These are phyloP conservation scores for Apocrypta bakeri DNA, from an alignment of 1,140 invertebrate species.

Conservation along the genomic window DNA sequence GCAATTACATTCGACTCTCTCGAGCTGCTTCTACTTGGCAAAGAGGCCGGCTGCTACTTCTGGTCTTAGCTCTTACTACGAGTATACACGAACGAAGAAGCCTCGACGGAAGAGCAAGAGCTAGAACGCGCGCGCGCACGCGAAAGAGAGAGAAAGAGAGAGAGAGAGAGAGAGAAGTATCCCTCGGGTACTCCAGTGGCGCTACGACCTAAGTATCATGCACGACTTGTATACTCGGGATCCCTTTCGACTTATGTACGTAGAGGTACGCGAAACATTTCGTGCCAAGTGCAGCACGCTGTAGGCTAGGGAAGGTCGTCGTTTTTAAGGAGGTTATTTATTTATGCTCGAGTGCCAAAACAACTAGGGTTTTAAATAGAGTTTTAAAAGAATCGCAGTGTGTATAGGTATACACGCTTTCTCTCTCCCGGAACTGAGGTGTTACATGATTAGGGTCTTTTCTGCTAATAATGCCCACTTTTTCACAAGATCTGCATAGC, in stretches of 20 bases:
- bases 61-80: background rate
- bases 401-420: too few relatives aligned
- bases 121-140: too few relatives aligned
- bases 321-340: background rate
- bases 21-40: slow-evolving; percentile 14
- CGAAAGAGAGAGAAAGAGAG: slow-evolving; percentile 16
- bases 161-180: slow-evolving; percentile 7
- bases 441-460: too few relatives aligned
- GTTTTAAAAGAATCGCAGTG: background rate
- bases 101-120: background rate
- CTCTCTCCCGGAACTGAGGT: too few relatives aligned
- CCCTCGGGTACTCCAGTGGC: slow-evolving; percentile 31
- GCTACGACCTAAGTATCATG: slow-evolving; percentile 29
- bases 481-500: too few relatives aligned
- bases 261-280: slow-evolving; percentile 3
- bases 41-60: slow-evolving; percentile 18
- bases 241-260: slow-evolving; percentile 8
- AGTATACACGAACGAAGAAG: slow-evolving; percentile 19
- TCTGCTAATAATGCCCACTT: too few relatives aligned
- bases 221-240: background rate
- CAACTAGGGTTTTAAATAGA: background rate
- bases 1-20: slow-evolving; percentile 49
- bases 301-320: background rate
- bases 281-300: slow-evolving; percentile 9
- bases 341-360: background rate